Conservation (phyloP, 1,140 invertebrate species). For the Yoshiicerus persimilis region DNA sequence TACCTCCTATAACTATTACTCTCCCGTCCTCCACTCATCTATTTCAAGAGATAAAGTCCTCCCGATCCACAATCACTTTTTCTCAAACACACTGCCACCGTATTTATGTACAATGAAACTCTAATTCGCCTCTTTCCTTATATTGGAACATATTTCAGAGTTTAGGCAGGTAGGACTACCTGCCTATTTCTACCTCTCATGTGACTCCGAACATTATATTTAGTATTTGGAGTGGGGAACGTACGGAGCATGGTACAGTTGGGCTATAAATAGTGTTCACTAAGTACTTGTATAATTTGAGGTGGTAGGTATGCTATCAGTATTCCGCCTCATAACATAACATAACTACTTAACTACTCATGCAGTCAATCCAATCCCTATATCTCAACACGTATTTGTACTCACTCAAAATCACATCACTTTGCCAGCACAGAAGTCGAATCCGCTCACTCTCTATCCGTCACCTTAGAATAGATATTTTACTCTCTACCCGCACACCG, state of each 20-base stretch:
- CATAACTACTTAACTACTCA: background rate
- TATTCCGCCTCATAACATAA: background rate
- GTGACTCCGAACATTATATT: no score
- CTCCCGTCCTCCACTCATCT: background rate
- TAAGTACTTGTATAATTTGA: background rate
- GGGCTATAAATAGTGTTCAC: background rate
- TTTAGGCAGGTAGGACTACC: background rate
- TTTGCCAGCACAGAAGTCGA: background rate
- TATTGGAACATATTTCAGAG: background rate
- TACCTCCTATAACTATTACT: background rate
- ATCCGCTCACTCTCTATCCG: background rate
- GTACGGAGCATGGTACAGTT: background rate
- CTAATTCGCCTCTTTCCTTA: no score
- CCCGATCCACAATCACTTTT: background rate
- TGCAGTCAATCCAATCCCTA: background rate
- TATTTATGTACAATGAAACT: no score
- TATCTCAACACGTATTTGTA: conserved; percentile 22
- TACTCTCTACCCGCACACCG: background rate
- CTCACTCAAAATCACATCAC: background rate
- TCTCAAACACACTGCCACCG: background rate
- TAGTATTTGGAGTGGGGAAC: background rate
- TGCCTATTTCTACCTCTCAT: no score
- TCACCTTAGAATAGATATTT: background rate
- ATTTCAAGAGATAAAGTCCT: background rate
- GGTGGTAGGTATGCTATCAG: background rate